These are phyloP conservation scores for Hemibagrus wyckioides DNA, from an alignment of 2,113 vertebrate species.

Conservation along the genomic window DNA sequence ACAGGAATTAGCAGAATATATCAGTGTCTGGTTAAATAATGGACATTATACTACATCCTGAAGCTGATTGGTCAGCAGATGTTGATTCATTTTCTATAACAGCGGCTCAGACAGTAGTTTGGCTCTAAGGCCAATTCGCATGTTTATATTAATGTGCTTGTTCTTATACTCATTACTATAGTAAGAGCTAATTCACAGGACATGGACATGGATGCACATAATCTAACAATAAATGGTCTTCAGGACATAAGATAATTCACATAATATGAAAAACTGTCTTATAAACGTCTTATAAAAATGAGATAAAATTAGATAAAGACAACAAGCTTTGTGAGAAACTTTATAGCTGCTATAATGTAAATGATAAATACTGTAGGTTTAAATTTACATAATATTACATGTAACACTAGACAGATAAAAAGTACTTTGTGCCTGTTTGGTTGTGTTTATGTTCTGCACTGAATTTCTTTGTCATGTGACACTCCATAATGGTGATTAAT, in stretches of 20 bases:
- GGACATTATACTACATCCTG: neutral
- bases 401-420: no score
- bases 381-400: neutral
- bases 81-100: constrained; percentile 6
- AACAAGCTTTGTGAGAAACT: neutral
- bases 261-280: neutral
- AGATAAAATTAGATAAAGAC: no score
- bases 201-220: neutral
- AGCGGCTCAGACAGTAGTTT: neutral
- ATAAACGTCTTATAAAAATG: no score
- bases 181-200: neutral
- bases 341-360: neutral
- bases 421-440: no score
- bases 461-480: no score
- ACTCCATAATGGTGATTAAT: no score
- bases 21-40: neutral
- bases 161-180: neutral
- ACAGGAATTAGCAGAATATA: neutral
- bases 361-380: neutral
- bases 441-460: no score
- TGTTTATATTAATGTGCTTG: neutral
- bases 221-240: neutral
- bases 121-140: neutral
- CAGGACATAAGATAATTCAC: no score
- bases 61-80: neutral